Percentiles rank a stretch among this genome's conserved stretches.
Evolutionary conservation across 2,888 invertebrate species (phyloP).

Genomic region (Trissolcus brochymenae): DNA sequence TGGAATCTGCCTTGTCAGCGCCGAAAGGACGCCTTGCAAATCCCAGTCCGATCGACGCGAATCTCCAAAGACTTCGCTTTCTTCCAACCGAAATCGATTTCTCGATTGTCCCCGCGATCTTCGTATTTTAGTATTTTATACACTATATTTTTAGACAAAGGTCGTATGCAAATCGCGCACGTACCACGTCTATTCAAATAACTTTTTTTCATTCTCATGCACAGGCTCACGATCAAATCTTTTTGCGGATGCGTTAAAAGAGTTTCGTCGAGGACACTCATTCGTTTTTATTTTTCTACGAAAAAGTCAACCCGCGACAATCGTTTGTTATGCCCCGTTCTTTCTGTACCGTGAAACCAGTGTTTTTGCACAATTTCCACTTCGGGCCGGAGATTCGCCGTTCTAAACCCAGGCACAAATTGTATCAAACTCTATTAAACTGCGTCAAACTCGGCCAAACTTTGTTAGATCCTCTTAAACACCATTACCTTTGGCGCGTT

Average conservation of each 20-base stretch:
- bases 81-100: conserved; percentile 39
- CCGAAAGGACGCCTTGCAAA: conserved; percentile 53
- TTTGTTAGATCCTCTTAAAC: conserved; percentile 42
- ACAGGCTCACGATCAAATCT: conserved; percentile 6
- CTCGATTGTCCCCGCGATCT: conserved; percentile 49
- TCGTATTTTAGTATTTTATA: conserved; percentile 48
- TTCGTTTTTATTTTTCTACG: conserved; percentile 10
- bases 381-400: neutral
- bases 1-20: conserved; percentile 58
- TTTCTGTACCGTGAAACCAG: conserved; percentile 8
- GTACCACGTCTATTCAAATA: conserved; percentile 30
- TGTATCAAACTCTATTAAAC: conserved; percentile 46
- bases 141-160: conserved; percentile 53
- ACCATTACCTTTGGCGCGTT: conserved; percentile 26
- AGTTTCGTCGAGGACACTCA: conserved; percentile 13
- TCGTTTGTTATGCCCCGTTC: conserved; percentile 3
- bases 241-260: conserved; percentile 22
- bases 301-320: conserved; percentile 14
- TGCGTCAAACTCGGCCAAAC: conserved; percentile 39
- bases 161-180: conserved; percentile 46
- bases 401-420: conserved; percentile 19
- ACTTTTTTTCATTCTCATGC: conserved; percentile 7
- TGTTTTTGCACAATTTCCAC: conserved; percentile 13
- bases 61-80: conserved; percentile 20
- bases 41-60: conserved; percentile 18